Conservation (phyloP, 2,888 invertebrate species). For the Perdita meconis region DNA sequence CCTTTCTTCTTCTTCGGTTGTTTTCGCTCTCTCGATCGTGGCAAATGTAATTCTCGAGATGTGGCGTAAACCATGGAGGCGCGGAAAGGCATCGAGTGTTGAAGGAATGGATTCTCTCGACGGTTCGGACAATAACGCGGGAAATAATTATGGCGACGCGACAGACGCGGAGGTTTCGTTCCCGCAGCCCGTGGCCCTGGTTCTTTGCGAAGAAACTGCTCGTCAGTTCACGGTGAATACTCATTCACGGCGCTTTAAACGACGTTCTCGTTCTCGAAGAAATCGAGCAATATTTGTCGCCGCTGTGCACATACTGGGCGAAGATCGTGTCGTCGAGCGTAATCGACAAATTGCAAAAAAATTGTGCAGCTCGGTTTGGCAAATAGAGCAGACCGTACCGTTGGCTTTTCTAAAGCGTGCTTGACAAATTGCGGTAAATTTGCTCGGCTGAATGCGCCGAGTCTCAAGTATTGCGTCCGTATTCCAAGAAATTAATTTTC, state of each 20-base stretch:
- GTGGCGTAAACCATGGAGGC: constrained; percentile 1
- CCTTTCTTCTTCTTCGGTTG: not conserved
- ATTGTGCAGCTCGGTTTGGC: not conserved
- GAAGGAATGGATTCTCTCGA: not conserved
- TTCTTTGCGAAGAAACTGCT: not conserved
- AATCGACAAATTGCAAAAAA: constrained; percentile 34
- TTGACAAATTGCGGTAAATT: constrained; percentile 1
- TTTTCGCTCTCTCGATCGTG: not conserved
- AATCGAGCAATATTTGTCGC: constrained; percentile 24
- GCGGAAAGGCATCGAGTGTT: constrained; percentile 16
- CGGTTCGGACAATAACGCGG: constrained; percentile 17
- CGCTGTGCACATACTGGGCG: not conserved
- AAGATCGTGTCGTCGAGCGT: not conserved
- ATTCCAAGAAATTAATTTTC: not conserved
- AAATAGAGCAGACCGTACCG: not conserved
- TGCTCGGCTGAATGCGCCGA: constrained; percentile 1
- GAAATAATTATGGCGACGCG: constrained; percentile 23
- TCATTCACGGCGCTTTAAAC: not conserved
- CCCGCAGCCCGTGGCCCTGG: not conserved
- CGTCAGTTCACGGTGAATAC: constrained; percentile 1
- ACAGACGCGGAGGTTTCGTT: constrained; percentile 1
- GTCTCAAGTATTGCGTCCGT: not conserved
- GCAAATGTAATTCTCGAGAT: constrained; percentile 2
- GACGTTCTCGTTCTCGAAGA: constrained; percentile 3
- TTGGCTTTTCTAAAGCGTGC: constrained; percentile 6